Base-by-base conservation (phyloP, 1,140 invertebrate species). In the Lordiphosa clarofinis region DNA sequence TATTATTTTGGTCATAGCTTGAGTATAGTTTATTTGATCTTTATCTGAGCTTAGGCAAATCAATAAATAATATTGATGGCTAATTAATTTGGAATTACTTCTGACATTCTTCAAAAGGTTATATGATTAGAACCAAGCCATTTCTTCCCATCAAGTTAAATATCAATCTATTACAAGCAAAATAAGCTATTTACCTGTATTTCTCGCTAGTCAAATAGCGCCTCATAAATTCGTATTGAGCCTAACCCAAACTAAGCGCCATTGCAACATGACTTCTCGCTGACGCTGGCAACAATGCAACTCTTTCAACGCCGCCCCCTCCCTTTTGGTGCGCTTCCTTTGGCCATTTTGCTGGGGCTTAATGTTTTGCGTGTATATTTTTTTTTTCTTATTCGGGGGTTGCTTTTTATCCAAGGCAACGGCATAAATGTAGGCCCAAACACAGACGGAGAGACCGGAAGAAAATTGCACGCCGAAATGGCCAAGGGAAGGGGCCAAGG, bases 261-360 rank as follows among this genome's bases (percentile, higher is more conserved):
- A 56, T 44, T 74, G 76, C 67, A 81, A 81, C 76, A 81, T 71
- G 75, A 61, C 52, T 13, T 13, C 38, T 66, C 71, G 76, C 71
- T 81, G 72, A 81, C 71, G 76, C 71, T 81, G 72, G 81, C 76
- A 81, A 82, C 76, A 81, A 72, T 81, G 76, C 75, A 82, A 67
- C 71, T 56, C 64, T 73, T 75, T 69, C 56, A 56, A 49, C 53
- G 50, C 31, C 39, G 8, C 56, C 44, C 58, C n/a, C 5, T 24
- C 13, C 11, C 24, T 1, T 8, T 8, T 33, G 8, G 42, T 31
- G 12, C 28, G 62, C 65, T 53, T 58, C 57, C 61, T 82, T 79
- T 78, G 72, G 76, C 75, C 75, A 79, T 79, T 82, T 79, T 81
- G 75, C 72, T 48, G 50, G 19, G 67, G 67, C 40, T 69, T 60